phyloP scores from a whole-genome alignment of 2,888 invertebrate species.

The Caenorhabditis zanzibari region DNA sequence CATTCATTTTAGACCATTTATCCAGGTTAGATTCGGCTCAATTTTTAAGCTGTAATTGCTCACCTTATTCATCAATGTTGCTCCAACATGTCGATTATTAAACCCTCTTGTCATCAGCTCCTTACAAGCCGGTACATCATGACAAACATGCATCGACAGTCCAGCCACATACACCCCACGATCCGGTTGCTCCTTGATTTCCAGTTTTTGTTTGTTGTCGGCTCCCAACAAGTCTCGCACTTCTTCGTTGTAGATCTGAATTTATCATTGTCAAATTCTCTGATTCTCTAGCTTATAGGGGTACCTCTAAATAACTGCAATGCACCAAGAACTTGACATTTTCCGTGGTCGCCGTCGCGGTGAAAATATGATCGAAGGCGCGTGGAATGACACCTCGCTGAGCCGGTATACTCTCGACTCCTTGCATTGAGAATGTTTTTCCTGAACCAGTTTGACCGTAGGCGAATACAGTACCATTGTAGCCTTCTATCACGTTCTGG shows the following conservation, averaged over 20 bases:
- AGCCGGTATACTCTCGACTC: constrained; percentile 84
- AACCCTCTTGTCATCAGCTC: constrained; percentile 89
- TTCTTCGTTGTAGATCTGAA: constrained; percentile 90
- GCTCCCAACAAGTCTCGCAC: constrained; percentile 88
- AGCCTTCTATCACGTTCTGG: constrained; percentile 92
- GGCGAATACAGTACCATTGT: constrained; percentile 94
- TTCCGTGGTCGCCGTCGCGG: constrained; percentile 88
- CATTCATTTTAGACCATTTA: too few species aligned
- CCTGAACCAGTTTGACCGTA: constrained; percentile 96
- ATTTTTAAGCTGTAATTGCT: too few species aligned
- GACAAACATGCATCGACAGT: constrained; percentile 89
- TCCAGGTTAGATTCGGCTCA: too few species aligned
- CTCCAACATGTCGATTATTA: constrained; percentile 90
- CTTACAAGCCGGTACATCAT: constrained; percentile 89
- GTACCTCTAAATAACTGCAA: constrained; percentile 89
- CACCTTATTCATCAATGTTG: constrained; percentile 92
- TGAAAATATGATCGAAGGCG: constrained; percentile 92
- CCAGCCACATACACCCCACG: constrained; percentile 84
- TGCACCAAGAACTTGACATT: constrained; percentile 89
- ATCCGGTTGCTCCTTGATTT: constrained; percentile 85
- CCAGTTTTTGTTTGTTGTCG: constrained; percentile 86
- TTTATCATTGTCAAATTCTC: background rate
- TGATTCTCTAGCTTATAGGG: background rate
- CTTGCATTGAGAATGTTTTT: constrained; percentile 94
- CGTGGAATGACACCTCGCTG: constrained; percentile 83